Evolutionary conservation across 2,113 vertebrate genomes (phyloP).

Genomic region (Thamnaconus septentrionalis): DNA sequence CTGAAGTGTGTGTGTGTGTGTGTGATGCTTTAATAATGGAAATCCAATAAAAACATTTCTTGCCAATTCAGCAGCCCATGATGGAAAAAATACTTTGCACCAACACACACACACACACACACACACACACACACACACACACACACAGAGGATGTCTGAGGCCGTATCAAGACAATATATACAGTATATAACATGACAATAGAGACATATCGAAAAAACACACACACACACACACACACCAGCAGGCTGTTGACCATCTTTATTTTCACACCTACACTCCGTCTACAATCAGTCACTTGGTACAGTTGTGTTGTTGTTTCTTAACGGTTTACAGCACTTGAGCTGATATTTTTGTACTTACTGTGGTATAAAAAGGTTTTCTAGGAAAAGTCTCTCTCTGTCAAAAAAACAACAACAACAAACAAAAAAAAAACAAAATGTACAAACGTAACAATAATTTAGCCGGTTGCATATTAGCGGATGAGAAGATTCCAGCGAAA

Average conservation of each 20-base stretch:
- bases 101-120: too few relatives aligned
- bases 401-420: too few relatives aligned
- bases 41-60: neutral
- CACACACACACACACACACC: slow-evolving; percentile 1
- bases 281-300: too few relatives aligned
- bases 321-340: slow-evolving; percentile 10
- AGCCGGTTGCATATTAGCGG: slow-evolving; percentile 37
- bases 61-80: too few relatives aligned
- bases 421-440: neutral
- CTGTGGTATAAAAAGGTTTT: too few relatives aligned
- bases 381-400: too few relatives aligned
- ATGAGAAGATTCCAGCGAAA: too few relatives aligned
- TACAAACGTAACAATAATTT: slow-evolving; percentile 62
- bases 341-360: neutral
- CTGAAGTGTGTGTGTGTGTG: too few relatives aligned
- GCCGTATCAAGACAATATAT: neutral
- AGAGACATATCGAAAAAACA: neutral
- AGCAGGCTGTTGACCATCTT: too few relatives aligned
- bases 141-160: neutral
- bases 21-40: neutral
- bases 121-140: neutral
- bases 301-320: neutral
- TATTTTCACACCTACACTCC: too few relatives aligned
- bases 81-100: too few relatives aligned
- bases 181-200: neutral